phyloP scores from a whole-genome alignment of 2,888 invertebrate species.

The Stenodema calcarata region DNA sequence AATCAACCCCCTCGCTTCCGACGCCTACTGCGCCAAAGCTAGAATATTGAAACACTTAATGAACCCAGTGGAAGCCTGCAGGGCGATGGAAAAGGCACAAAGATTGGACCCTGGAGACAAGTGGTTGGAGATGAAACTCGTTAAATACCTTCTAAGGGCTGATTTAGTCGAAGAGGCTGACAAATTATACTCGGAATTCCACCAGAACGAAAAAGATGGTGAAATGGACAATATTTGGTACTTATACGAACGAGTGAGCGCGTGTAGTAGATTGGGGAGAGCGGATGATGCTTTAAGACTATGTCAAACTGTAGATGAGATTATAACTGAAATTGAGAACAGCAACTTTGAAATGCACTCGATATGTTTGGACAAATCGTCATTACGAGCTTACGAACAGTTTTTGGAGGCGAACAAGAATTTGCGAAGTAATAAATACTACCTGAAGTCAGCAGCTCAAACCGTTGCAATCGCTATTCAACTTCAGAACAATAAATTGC shows the following conservation, averaged over 20 bases:
- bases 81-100: constrained; percentile 95
- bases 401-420: constrained; percentile 92
- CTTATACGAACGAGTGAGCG: constrained; percentile 79
- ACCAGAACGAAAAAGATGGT: neutral
- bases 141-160: constrained; percentile 95
- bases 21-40: constrained; percentile 94
- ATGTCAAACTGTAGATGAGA: constrained; percentile 97
- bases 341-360: constrained; percentile 99
- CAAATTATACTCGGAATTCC: constrained; percentile 68
- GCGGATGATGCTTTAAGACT: constrained; percentile 97
- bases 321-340: constrained; percentile 98
- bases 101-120: constrained; percentile 98
- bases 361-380: constrained; percentile 99
- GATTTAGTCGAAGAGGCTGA: constrained; percentile 85
- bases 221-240: neutral
- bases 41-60: constrained; percentile 97
- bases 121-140: constrained; percentile 98
- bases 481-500: constrained; percentile 82
- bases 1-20: constrained; percentile 98
- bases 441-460: constrained; percentile 90
- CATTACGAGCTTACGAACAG: constrained; percentile 94
- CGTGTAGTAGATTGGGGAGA: constrained; percentile 84
- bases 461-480: constrained; percentile 90
- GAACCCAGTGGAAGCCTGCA: constrained; percentile 88
- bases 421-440: constrained; percentile 91